Evolutionary conservation across 2,113 vertebrate species (phyloP).

Genomic region (Aspiorhynchus laticeps): DNA sequence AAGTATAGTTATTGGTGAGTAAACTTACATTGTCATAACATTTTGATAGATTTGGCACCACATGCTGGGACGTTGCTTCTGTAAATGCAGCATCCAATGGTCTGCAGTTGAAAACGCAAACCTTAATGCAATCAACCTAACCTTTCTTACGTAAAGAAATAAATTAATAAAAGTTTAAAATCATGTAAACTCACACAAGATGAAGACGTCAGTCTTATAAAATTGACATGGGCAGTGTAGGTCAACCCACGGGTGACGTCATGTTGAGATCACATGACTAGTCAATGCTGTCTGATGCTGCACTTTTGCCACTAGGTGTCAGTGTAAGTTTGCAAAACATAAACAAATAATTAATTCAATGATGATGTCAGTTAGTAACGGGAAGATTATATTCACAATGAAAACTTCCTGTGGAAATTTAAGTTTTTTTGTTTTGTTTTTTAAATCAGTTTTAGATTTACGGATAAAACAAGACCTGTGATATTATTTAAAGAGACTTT

Average conservation of each 20-base stretch:
- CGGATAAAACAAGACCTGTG: not conserved
- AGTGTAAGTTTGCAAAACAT: not conserved
- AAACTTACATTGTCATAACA: not conserved
- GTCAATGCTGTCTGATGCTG: not conserved
- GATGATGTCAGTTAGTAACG: not conserved
- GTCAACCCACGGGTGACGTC: not conserved
- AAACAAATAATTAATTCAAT: not conserved
- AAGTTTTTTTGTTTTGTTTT: not conserved
- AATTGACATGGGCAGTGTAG: too few species aligned
- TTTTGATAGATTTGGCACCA: not conserved
- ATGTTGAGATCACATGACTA: not conserved
- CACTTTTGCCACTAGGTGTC: not conserved
- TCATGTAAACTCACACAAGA: not conserved
- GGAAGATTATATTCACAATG: not conserved
- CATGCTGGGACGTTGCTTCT: not conserved
- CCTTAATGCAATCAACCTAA: not conserved
- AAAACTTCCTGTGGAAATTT: not conserved
- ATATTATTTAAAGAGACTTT: not conserved
- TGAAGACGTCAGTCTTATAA: too few species aligned
- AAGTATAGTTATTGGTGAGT: not conserved
- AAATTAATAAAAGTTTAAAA: not conserved
- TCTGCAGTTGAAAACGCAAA: not conserved
- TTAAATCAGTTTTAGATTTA: not conserved
- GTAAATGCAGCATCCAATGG: slow-evolving; percentile 1
- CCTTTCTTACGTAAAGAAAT: too few species aligned